These are phyloP conservation scores for Anoplius nigerrimus DNA, from an alignment of 2,888 invertebrate genomes.

Conservation along the genomic window DNA sequence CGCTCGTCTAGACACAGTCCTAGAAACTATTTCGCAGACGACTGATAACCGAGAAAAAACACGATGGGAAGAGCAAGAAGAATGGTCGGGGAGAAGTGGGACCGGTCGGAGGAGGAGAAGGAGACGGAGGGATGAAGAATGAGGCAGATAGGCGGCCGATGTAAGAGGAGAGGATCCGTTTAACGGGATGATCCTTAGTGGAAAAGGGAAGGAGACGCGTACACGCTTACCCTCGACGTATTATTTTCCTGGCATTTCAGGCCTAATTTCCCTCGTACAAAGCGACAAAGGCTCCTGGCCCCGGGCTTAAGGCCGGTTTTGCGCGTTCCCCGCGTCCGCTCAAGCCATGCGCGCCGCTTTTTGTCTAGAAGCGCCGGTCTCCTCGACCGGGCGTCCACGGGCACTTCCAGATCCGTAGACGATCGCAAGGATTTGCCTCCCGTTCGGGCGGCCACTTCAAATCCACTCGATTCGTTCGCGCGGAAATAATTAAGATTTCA, in stretches of 20 bases:
- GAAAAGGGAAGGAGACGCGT: conserved; percentile 7
- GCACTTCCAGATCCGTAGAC: not conserved
- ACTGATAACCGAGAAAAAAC: conserved; percentile 60
- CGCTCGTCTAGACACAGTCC: conserved; percentile 61
- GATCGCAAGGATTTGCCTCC: not conserved
- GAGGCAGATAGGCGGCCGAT: conserved; percentile 45
- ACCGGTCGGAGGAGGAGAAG: conserved; percentile 25
- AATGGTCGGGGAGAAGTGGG: conserved; percentile 27
- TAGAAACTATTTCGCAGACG: conserved; percentile 69
- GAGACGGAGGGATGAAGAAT: conserved; percentile 27
- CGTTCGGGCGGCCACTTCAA: no score
- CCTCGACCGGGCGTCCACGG: not conserved
- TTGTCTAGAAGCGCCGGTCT: conserved; percentile 28
- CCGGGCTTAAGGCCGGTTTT: conserved; percentile 41
- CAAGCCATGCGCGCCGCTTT: conserved; percentile 32
- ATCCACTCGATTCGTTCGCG: no score
- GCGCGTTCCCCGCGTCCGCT: conserved; percentile 34
- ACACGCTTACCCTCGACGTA: conserved; percentile 42
- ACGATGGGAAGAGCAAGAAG: conserved; percentile 35
- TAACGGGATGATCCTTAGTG: conserved; percentile 70
- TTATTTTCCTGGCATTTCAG: conserved; percentile 71
- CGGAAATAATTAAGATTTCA: no score
- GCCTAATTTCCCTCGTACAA: conserved; percentile 73
- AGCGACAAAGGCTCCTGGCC: conserved; percentile 45
- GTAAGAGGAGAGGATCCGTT: conserved; percentile 63